Percentiles rank a stretch among this genome's conserved stretches.
Evolutionary conservation across 1,140 invertebrate genomes (phyloP).

Genomic region (Condylostylus longicornis): DNA sequence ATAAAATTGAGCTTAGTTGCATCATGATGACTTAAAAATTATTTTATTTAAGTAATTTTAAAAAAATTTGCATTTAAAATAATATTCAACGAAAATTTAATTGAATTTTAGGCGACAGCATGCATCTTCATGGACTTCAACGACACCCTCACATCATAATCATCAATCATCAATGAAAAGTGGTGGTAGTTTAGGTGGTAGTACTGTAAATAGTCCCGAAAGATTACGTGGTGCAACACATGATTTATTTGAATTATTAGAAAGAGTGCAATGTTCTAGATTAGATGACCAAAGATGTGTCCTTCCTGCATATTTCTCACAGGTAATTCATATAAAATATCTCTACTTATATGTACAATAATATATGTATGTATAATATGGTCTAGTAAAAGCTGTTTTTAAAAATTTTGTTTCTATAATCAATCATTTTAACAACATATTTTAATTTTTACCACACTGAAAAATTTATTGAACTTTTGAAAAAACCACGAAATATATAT

Average conservation of each 20-base stretch:
- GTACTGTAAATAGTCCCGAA: conserved; percentile 32
- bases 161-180: conserved; percentile 8
- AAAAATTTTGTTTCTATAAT: no score
- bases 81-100: background rate
- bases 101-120: conserved; percentile 35
- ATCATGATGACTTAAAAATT: no score
- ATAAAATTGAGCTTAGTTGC: no score
- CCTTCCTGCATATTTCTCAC: conserved; percentile 70
- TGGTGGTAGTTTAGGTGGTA: conserved; percentile 29
- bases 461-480: no score
- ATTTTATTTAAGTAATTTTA: no score
- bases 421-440: no score
- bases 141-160: conserved; percentile 9
- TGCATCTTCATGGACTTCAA: conserved; percentile 33
- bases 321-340: conserved; percentile 61
- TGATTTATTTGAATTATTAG: conserved; percentile 77
- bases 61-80: no score
- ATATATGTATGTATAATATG: no score
- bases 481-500: no score
- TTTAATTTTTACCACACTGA: no score
- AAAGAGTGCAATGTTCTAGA: conserved; percentile 78
- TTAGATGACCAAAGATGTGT: conserved; percentile 90
- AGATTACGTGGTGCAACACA: conserved; percentile 50
- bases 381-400: no score
- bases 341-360: no score